phyloP scores from a whole-genome alignment of 2,113 vertebrate species.

The Sciurus niger region DNA sequence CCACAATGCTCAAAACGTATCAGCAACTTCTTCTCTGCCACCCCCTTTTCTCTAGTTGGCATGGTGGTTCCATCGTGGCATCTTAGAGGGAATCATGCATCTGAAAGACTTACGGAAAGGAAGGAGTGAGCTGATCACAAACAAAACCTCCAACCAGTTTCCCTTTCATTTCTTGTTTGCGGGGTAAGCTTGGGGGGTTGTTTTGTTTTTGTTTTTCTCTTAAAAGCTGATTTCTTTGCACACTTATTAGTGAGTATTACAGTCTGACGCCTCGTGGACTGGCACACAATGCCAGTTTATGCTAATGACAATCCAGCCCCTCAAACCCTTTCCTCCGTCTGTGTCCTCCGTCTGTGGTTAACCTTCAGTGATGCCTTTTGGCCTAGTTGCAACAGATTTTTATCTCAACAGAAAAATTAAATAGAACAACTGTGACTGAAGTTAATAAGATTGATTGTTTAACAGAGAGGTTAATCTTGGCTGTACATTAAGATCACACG shows the following conservation, averaged over 20 bases:
- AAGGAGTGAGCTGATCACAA: background rate
- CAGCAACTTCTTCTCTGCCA: background rate
- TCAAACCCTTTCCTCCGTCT: background rate
- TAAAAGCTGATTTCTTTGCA: conserved; percentile 11
- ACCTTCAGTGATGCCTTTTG: conserved; percentile 28
- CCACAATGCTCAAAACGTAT: background rate
- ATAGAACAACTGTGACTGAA: conserved; percentile 62
- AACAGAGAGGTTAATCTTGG: conserved; percentile 53
- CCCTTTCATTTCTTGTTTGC: conserved; percentile 1
- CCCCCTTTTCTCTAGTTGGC: background rate
- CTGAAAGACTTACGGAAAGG: background rate
- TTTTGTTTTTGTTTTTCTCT: background rate
- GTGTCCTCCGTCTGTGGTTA: conserved; percentile 40
- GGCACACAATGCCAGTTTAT: background rate
- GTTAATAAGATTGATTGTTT: conserved; percentile 60
- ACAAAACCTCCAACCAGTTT: background rate
- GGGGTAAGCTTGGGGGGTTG: too few species aligned
- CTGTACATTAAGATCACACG: background rate
- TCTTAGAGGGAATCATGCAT: background rate
- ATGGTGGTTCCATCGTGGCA: background rate
- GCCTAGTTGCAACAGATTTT: conserved; percentile 62
- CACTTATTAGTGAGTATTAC: background rate
- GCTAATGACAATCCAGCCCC: background rate
- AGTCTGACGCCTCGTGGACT: conserved; percentile 61
- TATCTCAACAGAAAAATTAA: conserved; percentile 74